Evolutionary conservation across 2,888 invertebrate species (phyloP), one percentile per base, ranked within the genome.

Genomic region (Dryobota labecula): DNA sequence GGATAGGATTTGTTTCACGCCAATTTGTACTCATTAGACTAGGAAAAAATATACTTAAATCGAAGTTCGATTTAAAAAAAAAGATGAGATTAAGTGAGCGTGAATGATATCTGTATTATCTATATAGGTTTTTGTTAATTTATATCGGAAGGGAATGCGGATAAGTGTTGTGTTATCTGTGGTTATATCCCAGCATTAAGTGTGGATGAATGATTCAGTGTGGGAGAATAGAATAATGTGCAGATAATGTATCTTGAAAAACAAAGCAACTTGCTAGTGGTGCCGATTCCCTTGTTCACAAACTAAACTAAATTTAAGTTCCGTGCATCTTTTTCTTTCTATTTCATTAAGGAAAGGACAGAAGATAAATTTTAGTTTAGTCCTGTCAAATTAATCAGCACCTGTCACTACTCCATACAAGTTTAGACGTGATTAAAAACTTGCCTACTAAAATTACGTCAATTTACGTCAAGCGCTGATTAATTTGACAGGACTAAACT

Each of bases 21-120:
- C 82, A 78, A 82, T 79, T 79, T 64, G 72, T 76, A 77, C 33
- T 51, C 30, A 71, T 76, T 76, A 77, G 2, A 36, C n/a, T 20
- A 3, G 38, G 36, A 67, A 76, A 77, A 78, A 77, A 53, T 64
- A 70, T 13, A n/a, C n/a, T n/a, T n/a, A 66, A 49, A 66, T 41
- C 18, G 24, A 1, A 47, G 41, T 38, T 33, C 1, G 72, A 36
- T 81, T 80, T 73, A 0, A 0, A n/a, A 49, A 56, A 74, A 56
- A 62, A 43, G n/a, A 11, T 1, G 33, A 2, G 45, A 63, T 58
- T 62, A 70, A 65, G 56, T 68, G 78, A 72, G 67, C 53, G 78
- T 82, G 65, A 72, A 72, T 57, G 72, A 77, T 82, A 71, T 61
- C 63, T 77, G 30, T 67, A 36, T 70, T 56, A 57, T 58, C 38